Base-by-base conservation (phyloP, 2,797 vertebrate genomes). In the Acrocephalus scirpaceus region DNA sequence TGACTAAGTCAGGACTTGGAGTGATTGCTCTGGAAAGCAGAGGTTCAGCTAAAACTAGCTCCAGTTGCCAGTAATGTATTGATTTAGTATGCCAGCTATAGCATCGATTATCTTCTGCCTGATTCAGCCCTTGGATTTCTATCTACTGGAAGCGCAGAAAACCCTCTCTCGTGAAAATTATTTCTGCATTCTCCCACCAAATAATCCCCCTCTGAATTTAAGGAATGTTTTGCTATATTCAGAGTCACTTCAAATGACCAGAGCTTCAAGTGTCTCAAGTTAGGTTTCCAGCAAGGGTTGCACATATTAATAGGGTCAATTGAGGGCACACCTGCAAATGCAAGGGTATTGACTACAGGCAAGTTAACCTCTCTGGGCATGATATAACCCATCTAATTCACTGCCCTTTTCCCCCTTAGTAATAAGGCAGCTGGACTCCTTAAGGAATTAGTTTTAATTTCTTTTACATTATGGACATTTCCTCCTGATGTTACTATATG, bases 271-370 rank as follows among this genome's bases (percentile, higher is more conserved):
- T 92, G 89, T 88, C 86, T 85, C 77, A 94, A 85, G 88, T 56
- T 69, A 87, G 74, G 45, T 79, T 94, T 94, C 64, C 67, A 94
- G 67, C 80, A 89, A 90, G 77, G 60, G 26, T 54, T 95, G 80
- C 77, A 85, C 60, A 51, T 77, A 93, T 88, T 95, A 87, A 92
- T 77, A 54, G 91, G 94, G 96, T 96, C 96, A 97, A 75, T 83
- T 95, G 93, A 94, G 90, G 95, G 93, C 96, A 95, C 92, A 96
- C 95, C 96, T 97, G 95, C 86, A 95, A 94, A 96, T 91, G 94
- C 93, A 95, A 95, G 84, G 86, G 69, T 95, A 95, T 96, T 93
- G 95, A 93, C 96, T 94, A 90, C 65, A 93, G 86, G 38, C 71
- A 91, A 95, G 96, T 88, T 94, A 95, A 95, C 82, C 89, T 92